Percentiles rank a stretch among this genome's conserved stretches.
phyloP scores from a whole-genome alignment of 2,888 invertebrate species.

The Aleiodes leptofemur region DNA sequence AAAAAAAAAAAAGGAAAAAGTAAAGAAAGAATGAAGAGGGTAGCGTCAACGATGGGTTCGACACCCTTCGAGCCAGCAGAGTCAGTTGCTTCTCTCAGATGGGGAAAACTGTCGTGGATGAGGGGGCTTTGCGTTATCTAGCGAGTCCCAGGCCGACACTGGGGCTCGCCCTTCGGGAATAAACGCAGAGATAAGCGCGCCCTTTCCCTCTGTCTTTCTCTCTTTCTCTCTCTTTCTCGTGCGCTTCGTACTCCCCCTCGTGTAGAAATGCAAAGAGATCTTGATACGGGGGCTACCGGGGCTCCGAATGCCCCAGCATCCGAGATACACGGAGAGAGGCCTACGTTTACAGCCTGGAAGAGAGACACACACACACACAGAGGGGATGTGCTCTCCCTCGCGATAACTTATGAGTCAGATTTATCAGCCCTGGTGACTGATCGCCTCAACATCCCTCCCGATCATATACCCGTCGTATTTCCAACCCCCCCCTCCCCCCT shows the following conservation, averaged over 20 bases:
- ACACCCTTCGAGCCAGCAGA: slow-evolving; percentile 39
- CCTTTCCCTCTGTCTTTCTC: slow-evolving; percentile 55
- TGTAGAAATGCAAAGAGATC: slow-evolving; percentile 74
- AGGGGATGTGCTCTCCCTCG: slow-evolving; percentile 52
- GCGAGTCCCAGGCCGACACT: slow-evolving; percentile 71
- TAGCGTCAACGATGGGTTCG: slow-evolving; percentile 47
- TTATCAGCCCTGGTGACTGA: slow-evolving; percentile 72
- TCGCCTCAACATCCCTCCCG: slow-evolving; percentile 53
- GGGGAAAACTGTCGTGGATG: slow-evolving; percentile 24
- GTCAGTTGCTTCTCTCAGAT: slow-evolving; percentile 22
- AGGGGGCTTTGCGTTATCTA: slow-evolving; percentile 69
- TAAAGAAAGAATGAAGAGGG: slow-evolving; percentile 6
- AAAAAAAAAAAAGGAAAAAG: not conserved
- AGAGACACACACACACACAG: slow-evolving; percentile 20
- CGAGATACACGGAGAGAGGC: slow-evolving; percentile 46
- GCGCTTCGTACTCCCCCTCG: slow-evolving; percentile 61
- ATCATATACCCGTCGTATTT: not conserved
- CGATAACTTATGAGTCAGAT: slow-evolving; percentile 73
- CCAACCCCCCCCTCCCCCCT: slow-evolving; percentile 1
- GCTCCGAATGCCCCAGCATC: slow-evolving; percentile 57
- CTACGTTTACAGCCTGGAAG: slow-evolving; percentile 54
- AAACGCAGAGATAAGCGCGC: slow-evolving; percentile 72
- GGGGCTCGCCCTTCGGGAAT: slow-evolving; percentile 74
- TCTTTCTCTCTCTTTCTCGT: slow-evolving; percentile 55
- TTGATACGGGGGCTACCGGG: slow-evolving; percentile 70